Conservation (phyloP, 2,888 invertebrate species). For the Mantis religiosa region DNA sequence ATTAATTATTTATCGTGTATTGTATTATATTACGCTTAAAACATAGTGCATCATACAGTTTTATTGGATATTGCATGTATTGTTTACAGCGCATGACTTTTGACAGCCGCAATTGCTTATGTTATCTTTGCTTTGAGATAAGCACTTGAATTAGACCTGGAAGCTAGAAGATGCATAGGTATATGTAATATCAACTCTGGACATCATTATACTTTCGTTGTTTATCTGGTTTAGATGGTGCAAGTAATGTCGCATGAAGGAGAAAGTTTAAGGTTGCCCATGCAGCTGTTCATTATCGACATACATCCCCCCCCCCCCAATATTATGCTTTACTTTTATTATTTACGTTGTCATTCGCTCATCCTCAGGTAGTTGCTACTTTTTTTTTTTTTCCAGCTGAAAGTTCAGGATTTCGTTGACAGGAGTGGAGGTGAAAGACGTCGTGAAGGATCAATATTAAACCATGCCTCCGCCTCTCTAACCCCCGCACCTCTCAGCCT, state of each 20-base stretch:
- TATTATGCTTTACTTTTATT: not conserved
- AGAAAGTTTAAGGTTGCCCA: not conserved
- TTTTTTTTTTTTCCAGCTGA: not conserved
- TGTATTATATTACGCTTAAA: constrained; percentile 22
- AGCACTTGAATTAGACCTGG: too few species aligned
- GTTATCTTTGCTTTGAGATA: too few species aligned
- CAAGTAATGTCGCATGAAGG: not conserved
- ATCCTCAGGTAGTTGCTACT: not conserved
- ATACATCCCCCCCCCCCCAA: too few species aligned
- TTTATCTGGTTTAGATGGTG: not conserved
- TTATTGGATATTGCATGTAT: not conserved
- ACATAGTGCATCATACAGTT: not conserved
- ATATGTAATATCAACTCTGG: not conserved
- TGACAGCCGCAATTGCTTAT: too few species aligned
- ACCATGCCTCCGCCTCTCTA: not conserved
- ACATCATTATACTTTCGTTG: not conserved
- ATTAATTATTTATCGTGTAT: not conserved
- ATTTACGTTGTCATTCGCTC: not conserved
- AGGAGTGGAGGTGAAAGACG: not conserved
- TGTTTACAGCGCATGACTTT: too few species aligned
- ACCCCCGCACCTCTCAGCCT: not conserved
- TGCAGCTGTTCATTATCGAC: too few species aligned
- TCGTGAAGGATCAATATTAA: constrained; percentile 10
- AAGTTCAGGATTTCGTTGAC: not conserved
- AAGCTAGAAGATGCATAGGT: too few species aligned